A percentile compares a stretch with the other conserved stretches of the same genome.
phyloP scores from a whole-genome alignment of 2,113 vertebrate species.

The Parotia lawesii region DNA sequence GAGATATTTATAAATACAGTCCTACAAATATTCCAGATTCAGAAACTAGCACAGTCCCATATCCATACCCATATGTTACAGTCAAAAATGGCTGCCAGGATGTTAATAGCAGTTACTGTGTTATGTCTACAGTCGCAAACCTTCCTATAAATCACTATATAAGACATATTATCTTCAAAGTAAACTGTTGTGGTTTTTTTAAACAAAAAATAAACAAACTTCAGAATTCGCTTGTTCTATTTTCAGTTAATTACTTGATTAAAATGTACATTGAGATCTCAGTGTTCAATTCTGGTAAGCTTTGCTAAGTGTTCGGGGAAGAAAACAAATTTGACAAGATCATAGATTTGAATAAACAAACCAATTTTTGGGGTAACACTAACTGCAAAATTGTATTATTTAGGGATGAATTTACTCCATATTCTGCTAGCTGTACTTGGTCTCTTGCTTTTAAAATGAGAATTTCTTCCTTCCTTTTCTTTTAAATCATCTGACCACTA shows the following conservation, averaged over 20 bases:
- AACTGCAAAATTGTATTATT: not conserved
- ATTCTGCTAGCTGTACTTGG: not conserved
- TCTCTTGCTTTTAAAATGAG: not conserved
- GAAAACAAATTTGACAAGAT: not conserved
- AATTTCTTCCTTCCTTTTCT: not conserved
- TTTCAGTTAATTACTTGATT: not conserved
- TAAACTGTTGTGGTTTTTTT: not conserved
- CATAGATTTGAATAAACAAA: not conserved
- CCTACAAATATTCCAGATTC: not conserved
- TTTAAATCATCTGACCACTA: slow-evolving; percentile 15
- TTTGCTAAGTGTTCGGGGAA: not conserved
- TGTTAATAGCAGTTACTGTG: not conserved
- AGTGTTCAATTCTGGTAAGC: not conserved
- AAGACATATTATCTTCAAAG: not conserved
- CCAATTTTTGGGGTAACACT: not conserved
- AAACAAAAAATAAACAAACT: not conserved
- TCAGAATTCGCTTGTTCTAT: not conserved
- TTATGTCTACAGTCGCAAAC: not conserved
- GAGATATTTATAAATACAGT: not conserved
- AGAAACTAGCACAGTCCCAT: not conserved
- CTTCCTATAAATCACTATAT: not conserved
- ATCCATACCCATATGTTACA: rapidly evolving
- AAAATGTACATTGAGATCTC: not conserved
- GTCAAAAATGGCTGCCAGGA: not conserved
- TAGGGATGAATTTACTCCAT: not conserved